Evolutionary conservation across 1,140 invertebrate genomes (phyloP).

Genomic region (Neocloeon triangulifer): DNA sequence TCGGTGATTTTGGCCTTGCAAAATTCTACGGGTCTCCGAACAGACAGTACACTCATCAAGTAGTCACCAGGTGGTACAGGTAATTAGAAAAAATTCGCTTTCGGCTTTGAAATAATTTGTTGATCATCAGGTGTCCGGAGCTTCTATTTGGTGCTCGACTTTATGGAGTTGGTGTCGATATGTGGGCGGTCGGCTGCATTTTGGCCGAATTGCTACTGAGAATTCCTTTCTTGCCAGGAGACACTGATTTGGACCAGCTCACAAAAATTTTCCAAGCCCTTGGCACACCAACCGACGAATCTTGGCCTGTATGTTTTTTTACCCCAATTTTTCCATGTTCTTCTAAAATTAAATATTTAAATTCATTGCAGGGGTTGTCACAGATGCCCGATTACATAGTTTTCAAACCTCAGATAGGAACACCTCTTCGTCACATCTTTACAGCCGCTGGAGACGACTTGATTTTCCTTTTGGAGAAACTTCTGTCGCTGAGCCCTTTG

Average conservation of each 20-base stretch:
- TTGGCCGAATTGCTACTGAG: constrained; percentile 82
- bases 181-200: constrained; percentile 98
- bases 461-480: constrained; percentile 53
- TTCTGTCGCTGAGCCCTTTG: constrained; percentile 68
- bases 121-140: constrained; percentile 56
- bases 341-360: no score
- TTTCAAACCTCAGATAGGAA: constrained; percentile 69
- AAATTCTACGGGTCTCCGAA: constrained; percentile 93
- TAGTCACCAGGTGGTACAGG: constrained; percentile 88
- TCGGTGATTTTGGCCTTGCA: constrained; percentile 96
- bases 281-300: constrained; percentile 80
- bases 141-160: constrained; percentile 83
- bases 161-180: constrained; percentile 92
- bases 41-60: constrained; percentile 92
- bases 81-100: constrained; percentile 14
- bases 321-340: no score
- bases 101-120: neutral
- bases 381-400: constrained; percentile 77
- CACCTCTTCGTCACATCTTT: constrained; percentile 77
- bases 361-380: constrained; percentile 49
- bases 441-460: constrained; percentile 87
- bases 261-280: constrained; percentile 80
- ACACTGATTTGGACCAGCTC: constrained; percentile 90
- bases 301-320: constrained; percentile 62
- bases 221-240: constrained; percentile 85